Conservation (phyloP, 2,797 vertebrate genomes). For the Mus caroli region DNA sequence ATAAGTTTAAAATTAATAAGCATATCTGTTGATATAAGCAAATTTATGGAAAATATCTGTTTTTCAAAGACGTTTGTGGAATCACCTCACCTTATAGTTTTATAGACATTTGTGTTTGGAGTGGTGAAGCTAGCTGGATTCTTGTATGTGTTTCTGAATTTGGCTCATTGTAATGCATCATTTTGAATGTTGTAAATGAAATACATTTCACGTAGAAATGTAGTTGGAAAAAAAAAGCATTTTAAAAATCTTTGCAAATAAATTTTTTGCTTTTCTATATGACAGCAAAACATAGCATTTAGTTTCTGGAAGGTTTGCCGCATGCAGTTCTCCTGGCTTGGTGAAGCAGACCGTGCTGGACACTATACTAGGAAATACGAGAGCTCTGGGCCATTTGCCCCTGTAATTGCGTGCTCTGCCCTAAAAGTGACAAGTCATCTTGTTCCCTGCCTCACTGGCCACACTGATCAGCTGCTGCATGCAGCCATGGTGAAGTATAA, state of each 20-base stretch:
- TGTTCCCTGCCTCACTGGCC: neutral
- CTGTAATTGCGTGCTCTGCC: neutral
- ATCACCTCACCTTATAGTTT: neutral
- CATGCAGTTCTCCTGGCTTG: neutral
- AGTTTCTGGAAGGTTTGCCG: neutral
- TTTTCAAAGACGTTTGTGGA: neutral
- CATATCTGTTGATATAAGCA: neutral
- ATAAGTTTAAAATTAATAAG: constrained; percentile 17
- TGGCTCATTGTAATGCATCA: neutral
- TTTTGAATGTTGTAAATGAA: neutral
- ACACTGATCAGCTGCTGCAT: neutral
- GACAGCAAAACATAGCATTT: neutral
- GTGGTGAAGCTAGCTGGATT: neutral
- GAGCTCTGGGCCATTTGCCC: neutral
- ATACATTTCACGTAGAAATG: neutral
- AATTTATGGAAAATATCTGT: neutral
- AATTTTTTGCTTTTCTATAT: neutral
- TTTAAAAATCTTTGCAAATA: neutral
- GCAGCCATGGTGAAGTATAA: neutral
- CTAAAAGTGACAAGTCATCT: neutral
- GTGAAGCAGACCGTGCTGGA: neutral
- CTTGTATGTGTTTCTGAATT: constrained; percentile 21
- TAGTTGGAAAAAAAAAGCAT: neutral
- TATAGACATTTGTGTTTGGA: neutral
- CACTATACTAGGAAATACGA: neutral